Percentiles rank a stretch among this genome's conserved stretches.
Conservation (phyloP, 1,140 invertebrate genomes). For the Drosophila nigromelanica region DNA sequence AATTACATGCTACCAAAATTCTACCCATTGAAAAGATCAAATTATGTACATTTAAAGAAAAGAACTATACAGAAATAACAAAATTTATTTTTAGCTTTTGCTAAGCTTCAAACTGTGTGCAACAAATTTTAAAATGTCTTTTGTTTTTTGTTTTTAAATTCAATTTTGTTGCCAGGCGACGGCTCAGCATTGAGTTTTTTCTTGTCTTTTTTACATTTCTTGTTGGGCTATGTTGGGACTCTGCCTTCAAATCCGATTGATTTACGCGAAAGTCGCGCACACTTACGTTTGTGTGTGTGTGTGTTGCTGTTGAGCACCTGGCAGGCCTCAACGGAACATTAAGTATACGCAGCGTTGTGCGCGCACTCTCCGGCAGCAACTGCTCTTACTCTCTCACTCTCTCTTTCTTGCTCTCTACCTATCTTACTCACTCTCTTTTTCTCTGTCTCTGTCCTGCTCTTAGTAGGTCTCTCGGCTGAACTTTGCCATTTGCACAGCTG, state of each 20-base stretch:
- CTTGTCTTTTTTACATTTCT: background rate
- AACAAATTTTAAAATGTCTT: no score
- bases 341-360: constrained; percentile 50
- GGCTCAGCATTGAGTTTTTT: background rate
- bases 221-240: constrained; percentile 6
- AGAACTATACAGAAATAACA: no score
- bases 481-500: constrained; percentile 52
- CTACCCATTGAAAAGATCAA: no score
- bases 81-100: no score
- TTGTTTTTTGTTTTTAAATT: background rate
- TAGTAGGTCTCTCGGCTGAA: constrained; percentile 45
- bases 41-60: no score
- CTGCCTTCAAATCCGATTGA: constrained; percentile 39
- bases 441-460: constrained; percentile 4
- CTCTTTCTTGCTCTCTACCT: background rate
- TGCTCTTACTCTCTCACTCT: constrained; percentile 16
- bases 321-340: constrained; percentile 35
- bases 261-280: constrained; percentile 21
- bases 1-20: no score
- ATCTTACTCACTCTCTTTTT: background rate
- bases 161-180: constrained; percentile 23
- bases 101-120: no score
- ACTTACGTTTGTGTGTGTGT: constrained; percentile 2
- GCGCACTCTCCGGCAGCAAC: constrained; percentile 31
- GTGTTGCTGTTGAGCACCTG: constrained; percentile 40